phyloP scores from a whole-genome alignment of 2,888 invertebrate species.

The Macaria liturata region DNA sequence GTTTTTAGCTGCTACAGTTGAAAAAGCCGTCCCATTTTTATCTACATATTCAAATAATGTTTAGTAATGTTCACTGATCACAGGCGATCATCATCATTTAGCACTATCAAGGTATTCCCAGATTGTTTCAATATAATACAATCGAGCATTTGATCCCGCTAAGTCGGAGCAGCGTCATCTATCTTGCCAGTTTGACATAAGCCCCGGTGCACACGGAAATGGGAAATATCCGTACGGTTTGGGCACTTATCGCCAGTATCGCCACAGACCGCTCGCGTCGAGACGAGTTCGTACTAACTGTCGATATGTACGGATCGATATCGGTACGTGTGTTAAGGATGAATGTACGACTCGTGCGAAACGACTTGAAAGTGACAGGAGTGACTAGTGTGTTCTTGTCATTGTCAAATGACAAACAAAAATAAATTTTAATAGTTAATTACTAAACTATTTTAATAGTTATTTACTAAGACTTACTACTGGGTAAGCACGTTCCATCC shows the following conservation, averaged over 20 bases:
- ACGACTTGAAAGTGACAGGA: background rate
- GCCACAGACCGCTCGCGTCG: constrained; percentile 20
- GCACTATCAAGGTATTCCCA: no score
- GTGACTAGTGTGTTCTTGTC: no score
- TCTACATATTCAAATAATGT: no score
- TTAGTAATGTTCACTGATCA: no score
- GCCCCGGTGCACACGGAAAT: constrained; percentile 56
- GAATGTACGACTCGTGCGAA: constrained; percentile 1
- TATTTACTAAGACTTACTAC: no score
- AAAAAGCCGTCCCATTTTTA: no score
- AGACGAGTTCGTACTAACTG: constrained; percentile 19
- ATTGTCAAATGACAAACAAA: no score
- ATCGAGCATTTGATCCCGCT: constrained; percentile 43
- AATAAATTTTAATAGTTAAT: no score
- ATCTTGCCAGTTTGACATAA: constrained; percentile 49
- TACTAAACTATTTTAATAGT: no score
- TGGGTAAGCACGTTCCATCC: no score
- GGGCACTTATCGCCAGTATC: constrained; percentile 25
- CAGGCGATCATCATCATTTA: no score
- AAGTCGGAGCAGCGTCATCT: constrained; percentile 42
- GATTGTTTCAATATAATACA: constrained; percentile 2
- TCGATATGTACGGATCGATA: constrained; percentile 10
- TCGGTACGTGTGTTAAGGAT: constrained; percentile 9
- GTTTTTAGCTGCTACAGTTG: no score
- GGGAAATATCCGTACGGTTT: constrained; percentile 60